A percentile compares a stretch with the other conserved stretches of the same genome.
Evolutionary conservation across 2,797 vertebrate genomes (phyloP).

Genomic region (Notoglanidium macrostoma): DNA sequence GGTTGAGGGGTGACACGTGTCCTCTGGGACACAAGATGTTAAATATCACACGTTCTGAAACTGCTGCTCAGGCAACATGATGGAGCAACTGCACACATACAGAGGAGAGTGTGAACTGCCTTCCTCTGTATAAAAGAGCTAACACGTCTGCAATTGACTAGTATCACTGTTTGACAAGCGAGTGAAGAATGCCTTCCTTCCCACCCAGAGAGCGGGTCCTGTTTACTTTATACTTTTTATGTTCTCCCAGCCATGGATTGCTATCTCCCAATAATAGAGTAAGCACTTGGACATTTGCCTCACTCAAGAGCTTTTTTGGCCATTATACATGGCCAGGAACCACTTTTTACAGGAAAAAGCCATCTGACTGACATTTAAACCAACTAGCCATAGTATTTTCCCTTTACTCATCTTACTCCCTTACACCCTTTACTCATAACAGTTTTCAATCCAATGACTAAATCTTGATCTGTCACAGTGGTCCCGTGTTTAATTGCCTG

Average conservation of each 20-base stretch:
- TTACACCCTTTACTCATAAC: neutral
- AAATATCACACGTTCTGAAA: neutral
- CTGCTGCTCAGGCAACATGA: neutral
- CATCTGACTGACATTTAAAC: conserved; percentile 2
- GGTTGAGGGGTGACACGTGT: neutral
- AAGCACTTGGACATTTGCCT: conserved; percentile 8
- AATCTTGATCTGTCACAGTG: neutral
- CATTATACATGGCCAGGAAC: neutral
- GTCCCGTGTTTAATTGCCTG: neutral
- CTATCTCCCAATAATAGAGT: neutral
- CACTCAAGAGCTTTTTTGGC: neutral
- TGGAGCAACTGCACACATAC: neutral
- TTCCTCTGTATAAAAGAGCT: neutral
- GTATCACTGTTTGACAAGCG: neutral
- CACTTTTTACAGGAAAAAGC: neutral
- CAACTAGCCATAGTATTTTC: neutral
- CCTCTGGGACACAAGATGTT: neutral
- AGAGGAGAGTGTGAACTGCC: neutral
- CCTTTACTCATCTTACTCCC: neutral
- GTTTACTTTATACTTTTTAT: conserved; percentile 21
- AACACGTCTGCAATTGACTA: neutral
- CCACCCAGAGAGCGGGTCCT: neutral
- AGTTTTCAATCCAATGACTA: neutral
- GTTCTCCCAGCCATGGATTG: neutral
- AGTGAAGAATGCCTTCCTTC: conserved; percentile 1